phyloP scores from a whole-genome alignment of 2,113 vertebrate species.

The Istiophorus platypterus region DNA sequence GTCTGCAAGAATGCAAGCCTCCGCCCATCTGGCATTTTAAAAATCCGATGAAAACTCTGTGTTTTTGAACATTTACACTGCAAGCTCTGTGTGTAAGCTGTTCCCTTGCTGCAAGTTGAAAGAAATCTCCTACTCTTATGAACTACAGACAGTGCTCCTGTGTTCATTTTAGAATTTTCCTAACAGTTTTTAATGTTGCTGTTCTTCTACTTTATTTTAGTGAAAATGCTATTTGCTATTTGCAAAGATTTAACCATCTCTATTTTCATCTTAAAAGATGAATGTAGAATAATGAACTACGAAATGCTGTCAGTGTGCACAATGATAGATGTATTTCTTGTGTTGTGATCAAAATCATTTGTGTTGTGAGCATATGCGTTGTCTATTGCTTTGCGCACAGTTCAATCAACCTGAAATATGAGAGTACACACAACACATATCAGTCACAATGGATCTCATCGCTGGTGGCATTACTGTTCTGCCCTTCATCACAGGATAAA shows the following conservation, averaged over 20 bases:
- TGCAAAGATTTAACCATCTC: conserved; percentile 39
- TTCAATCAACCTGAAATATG: neutral
- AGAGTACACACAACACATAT: conserved; percentile 14
- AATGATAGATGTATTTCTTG: too few species aligned
- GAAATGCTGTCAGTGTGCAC: neutral
- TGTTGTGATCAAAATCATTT: too few species aligned
- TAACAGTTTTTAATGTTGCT: conserved; percentile 37
- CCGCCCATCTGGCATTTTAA: too few species aligned
- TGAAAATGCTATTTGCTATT: too few species aligned
- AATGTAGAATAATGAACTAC: conserved; percentile 1
- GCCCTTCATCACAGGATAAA: conserved; percentile 1
- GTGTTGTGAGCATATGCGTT: neutral
- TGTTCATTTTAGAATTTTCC: too few species aligned
- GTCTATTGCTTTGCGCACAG: neutral
- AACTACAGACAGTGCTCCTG: too few species aligned
- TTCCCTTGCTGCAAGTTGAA: too few species aligned
- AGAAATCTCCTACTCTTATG: too few species aligned
- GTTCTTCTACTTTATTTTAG: conserved; percentile 47
- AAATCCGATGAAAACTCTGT: too few species aligned
- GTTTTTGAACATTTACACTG: too few species aligned
- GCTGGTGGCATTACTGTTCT: conserved; percentile 11
- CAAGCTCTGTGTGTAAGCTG: too few species aligned
- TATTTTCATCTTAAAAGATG: conserved; percentile 58
- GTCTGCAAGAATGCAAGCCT: too few species aligned
- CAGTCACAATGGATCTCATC: conserved; percentile 18